Evolutionary conservation across 2,113 vertebrate genomes (phyloP).

Genomic region (Equus przewalskii): DNA sequence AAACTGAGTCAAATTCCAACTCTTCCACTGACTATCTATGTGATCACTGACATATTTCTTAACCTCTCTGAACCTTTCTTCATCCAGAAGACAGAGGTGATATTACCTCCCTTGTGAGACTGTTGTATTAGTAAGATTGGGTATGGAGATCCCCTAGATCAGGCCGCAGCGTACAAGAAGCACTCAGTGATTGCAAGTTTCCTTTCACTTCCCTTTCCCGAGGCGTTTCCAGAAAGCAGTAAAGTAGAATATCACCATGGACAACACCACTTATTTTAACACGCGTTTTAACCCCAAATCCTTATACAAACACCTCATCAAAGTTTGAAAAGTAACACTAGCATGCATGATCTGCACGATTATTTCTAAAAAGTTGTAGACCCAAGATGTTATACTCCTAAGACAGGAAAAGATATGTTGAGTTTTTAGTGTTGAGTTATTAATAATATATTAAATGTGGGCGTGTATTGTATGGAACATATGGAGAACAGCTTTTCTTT

Average conservation of each 20-base stretch:
- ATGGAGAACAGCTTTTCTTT: neutral
- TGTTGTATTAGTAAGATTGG: neutral
- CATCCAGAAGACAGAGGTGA: neutral
- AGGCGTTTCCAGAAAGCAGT: neutral
- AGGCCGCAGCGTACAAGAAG: neutral
- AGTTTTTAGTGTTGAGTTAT: neutral
- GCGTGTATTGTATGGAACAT: neutral
- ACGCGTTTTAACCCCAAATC: neutral
- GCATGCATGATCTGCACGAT: neutral
- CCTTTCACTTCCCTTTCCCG: neutral
- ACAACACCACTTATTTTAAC: neutral
- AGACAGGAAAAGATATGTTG: neutral
- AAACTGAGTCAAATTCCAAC: neutral
- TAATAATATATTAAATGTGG: neutral
- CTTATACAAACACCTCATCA: neutral
- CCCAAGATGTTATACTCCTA: neutral
- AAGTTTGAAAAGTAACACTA: neutral
- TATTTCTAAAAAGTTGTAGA: neutral
- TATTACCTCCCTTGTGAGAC: neutral
- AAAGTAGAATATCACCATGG: neutral
- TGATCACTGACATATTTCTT: neutral
- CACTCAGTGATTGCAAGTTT: neutral
- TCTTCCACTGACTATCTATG: neutral
- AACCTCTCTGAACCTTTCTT: slow-evolving; percentile 30
- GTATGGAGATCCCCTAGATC: neutral